Percentiles rank a stretch among this genome's conserved stretches.
Conservation (phyloP, 2,888 invertebrate genomes). For the Cryptocheilus praepositus region DNA sequence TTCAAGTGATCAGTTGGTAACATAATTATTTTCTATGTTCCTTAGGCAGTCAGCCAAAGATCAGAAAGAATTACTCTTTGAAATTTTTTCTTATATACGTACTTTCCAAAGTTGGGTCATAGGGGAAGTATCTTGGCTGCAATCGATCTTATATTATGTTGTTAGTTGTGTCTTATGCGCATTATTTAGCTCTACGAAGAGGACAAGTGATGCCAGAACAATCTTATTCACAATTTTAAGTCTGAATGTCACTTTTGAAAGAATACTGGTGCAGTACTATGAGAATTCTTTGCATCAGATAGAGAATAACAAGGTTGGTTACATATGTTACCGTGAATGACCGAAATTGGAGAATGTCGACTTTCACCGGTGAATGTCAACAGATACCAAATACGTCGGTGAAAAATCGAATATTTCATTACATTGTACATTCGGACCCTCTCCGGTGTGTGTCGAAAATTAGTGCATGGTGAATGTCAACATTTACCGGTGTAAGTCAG, state of each 20-base stretch:
- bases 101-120: conserved; percentile 79
- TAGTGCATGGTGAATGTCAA: too few species aligned
- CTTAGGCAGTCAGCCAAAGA: conserved; percentile 76
- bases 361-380: too few species aligned
- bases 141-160: conserved; percentile 79
- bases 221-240: conserved; percentile 77
- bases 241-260: conserved; percentile 76
- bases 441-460: too few species aligned
- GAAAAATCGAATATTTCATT: too few species aligned
- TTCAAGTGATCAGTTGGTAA: neutral
- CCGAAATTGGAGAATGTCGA: too few species aligned
- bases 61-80: conserved; percentile 77
- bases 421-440: too few species aligned
- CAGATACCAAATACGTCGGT: too few species aligned
- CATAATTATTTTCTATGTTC: conserved; percentile 14
- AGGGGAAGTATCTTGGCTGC: conserved; percentile 81
- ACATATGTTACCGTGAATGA: too few species aligned
- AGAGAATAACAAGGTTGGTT: conserved; percentile 57
- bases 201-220: conserved; percentile 78
- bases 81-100: conserved; percentile 77
- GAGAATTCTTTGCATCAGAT: conserved; percentile 44
- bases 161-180: conserved; percentile 76
- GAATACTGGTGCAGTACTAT: conserved; percentile 69
- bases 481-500: too few species aligned
- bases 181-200: conserved; percentile 77